These are phyloP conservation scores for Dolichopus griseipennis DNA, from an alignment of 2,888 invertebrate species.

Conservation along the genomic window DNA sequence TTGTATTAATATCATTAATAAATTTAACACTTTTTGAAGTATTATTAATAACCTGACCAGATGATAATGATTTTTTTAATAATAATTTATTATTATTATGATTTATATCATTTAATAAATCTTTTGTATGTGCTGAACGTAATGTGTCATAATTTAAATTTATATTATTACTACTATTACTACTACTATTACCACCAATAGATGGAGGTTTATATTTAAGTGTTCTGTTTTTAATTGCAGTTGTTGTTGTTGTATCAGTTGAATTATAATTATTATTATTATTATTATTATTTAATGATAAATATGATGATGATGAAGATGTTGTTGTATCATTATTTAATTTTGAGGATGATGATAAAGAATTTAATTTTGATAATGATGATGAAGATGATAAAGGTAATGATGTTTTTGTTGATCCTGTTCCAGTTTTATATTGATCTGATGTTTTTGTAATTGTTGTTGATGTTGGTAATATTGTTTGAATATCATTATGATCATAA, in stretches of 20 bases:
- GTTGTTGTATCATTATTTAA: slow-evolving; percentile 13
- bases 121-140: slow-evolving; percentile 1
- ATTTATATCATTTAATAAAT: slow-evolving; percentile 9
- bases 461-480: not conserved
- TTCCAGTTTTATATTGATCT: not conserved
- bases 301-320: not conserved
- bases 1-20: slow-evolving; percentile 15
- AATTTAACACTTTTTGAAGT: slow-evolving; percentile 18
- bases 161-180: slow-evolving; percentile 7
- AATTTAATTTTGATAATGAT: not conserved
- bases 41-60: slow-evolving; percentile 20
- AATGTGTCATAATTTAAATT: not conserved
- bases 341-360: not conserved
- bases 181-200: slow-evolving; percentile 14
- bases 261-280: not conserved
- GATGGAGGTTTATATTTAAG: slow-evolving; percentile 21
- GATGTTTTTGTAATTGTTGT: not conserved
- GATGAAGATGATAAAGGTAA: slow-evolving; percentile 7
- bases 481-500: not conserved
- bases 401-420: not conserved
- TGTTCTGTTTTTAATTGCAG: not conserved
- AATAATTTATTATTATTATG: slow-evolving; percentile 7
- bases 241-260: not conserved
- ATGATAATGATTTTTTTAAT: slow-evolving; percentile 19
- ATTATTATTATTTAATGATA: slow-evolving; percentile 9